phyloP scores from a whole-genome alignment of 2,113 vertebrate species.

The Misgurnus anguillicaudatus region DNA sequence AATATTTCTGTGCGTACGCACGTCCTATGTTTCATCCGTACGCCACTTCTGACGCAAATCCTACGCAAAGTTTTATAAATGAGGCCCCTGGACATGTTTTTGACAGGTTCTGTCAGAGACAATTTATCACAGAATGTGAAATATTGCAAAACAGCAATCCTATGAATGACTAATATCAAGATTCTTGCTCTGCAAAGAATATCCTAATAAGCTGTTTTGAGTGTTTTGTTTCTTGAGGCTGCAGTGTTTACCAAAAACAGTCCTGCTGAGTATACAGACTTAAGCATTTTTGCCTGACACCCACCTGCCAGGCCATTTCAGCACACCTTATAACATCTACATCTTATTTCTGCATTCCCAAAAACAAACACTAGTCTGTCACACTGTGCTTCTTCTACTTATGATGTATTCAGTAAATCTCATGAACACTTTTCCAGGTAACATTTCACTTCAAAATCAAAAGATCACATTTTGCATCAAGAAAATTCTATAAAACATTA shows the following conservation, averaged over 20 bases:
- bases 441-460: too few relatives aligned
- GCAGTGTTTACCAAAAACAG: slow-evolving; percentile 37
- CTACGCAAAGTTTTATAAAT: too few relatives aligned
- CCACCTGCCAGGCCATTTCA: slow-evolving; percentile 10
- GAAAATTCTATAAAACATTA: too few relatives aligned
- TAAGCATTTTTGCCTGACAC: not conserved
- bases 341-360: slow-evolving; percentile 5
- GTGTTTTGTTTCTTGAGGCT: slow-evolving; percentile 29
- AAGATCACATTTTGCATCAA: not conserved
- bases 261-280: slow-evolving; percentile 18
- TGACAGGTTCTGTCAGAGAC: not conserved
- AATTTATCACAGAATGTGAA: not conserved
- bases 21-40: too few relatives aligned
- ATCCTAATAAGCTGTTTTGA: slow-evolving; percentile 26
- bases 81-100: not conserved
- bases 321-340: not conserved
- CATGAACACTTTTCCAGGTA: not conserved
- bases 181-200: slow-evolving; percentile 4
- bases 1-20: too few relatives aligned
- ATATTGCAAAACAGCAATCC: not conserved
- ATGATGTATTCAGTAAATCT: not conserved
- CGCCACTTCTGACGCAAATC: too few relatives aligned
- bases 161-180: not conserved
- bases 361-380: not conserved
- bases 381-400: not conserved